Evolutionary conservation across 1,140 invertebrate species (phyloP).

Genomic region (Drosophila leontia): DNA sequence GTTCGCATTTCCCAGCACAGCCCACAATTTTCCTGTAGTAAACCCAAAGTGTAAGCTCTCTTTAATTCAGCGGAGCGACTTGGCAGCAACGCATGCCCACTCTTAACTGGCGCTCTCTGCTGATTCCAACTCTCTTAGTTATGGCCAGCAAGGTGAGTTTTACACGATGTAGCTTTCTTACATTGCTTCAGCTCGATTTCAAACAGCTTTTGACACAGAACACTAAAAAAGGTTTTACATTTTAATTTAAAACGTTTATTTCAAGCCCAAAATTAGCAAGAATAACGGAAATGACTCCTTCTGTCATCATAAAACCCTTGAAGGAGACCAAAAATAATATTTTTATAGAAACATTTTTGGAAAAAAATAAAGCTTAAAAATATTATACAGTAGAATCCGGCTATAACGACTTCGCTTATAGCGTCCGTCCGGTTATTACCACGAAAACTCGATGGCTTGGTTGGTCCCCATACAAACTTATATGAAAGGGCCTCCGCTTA

Average conservation of each 20-base stretch:
- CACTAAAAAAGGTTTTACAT: background rate
- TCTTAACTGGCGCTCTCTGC: background rate
- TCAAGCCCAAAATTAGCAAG: no score
- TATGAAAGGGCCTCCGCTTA: no score
- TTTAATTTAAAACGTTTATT: background rate
- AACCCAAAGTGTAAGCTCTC: constrained; percentile 23
- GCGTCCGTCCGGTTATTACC: no score
- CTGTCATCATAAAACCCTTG: no score
- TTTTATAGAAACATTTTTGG: no score
- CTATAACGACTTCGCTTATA: no score
- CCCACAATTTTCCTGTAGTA: constrained; percentile 4
- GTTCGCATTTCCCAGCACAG: constrained; percentile 5
- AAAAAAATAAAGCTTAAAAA: no score
- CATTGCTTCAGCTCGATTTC: background rate
- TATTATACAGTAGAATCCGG: no score
- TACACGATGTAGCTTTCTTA: background rate
- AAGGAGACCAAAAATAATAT: no score
- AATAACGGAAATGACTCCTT: no score
- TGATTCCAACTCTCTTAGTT: constrained; percentile 9
- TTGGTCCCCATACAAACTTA: no score
- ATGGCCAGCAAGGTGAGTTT: background rate
- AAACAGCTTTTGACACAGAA: constrained; percentile 17
- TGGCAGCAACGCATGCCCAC: constrained; percentile 13
- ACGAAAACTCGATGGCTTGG: no score
- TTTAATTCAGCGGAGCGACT: constrained; percentile 16